Conservation (phyloP, 2,113 vertebrate species). For the Calidris pugnax region DNA sequence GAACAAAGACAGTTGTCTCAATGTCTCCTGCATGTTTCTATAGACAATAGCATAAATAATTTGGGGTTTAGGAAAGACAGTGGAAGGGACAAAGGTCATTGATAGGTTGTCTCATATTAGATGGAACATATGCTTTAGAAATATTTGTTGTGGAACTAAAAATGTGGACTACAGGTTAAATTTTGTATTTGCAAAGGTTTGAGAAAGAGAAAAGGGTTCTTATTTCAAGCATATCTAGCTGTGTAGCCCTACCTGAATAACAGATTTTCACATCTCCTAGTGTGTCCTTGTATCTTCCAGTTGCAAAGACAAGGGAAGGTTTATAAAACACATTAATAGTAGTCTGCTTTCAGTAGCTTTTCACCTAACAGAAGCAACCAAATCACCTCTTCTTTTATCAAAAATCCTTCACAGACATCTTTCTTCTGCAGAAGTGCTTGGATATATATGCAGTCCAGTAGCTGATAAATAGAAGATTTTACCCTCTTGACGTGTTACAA, state of each 20-base stretch:
- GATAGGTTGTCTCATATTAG: not conserved
- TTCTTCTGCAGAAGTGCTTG: not conserved
- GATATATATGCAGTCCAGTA: not conserved
- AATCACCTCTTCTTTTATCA: not conserved
- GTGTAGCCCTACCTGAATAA: not conserved
- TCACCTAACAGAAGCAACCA: not conserved
- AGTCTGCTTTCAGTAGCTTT: slow-evolving; percentile 15
- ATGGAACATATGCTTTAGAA: not conserved
- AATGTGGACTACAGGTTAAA: not conserved
- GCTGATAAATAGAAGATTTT: not conserved
- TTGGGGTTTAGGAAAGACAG: fast-evolving
- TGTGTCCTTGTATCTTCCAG: not conserved
- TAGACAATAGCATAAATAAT: not conserved
- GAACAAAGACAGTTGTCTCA: not conserved
- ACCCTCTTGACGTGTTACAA: not conserved
- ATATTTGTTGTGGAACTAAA: not conserved
- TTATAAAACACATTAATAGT: not conserved
- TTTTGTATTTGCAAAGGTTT: not conserved
- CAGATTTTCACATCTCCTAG: not conserved
- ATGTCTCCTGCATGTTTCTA: not conserved
- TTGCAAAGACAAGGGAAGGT: not conserved
- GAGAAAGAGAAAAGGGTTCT: not conserved
- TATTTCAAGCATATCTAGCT: not conserved
- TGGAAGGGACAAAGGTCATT: not conserved
- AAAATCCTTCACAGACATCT: not conserved